phyloP scores from a whole-genome alignment of 2,797 vertebrate species.

The Mormyrus proboscirostris region DNA sequence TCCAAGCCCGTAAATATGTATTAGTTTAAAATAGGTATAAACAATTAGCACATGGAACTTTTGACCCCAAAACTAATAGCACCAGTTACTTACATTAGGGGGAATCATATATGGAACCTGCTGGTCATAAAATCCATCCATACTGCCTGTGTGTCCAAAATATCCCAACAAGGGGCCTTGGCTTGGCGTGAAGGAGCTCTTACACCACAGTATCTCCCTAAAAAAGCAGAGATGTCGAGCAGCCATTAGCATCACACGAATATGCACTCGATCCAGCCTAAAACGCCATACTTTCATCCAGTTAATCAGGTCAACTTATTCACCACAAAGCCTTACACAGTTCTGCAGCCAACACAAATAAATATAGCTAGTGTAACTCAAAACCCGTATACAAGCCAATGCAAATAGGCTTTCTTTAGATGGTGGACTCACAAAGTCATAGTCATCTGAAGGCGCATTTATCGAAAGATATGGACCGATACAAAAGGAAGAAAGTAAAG shows the following conservation, averaged over 20 bases:
- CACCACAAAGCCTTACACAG: neutral
- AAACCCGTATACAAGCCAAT: neutral
- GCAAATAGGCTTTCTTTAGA: neutral
- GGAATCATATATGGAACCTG: constrained; percentile 91
- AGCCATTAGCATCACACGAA: neutral
- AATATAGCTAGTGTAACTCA: neutral
- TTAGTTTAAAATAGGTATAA: neutral
- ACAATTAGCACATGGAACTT: neutral
- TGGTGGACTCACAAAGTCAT: neutral
- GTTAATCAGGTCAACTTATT: neutral
- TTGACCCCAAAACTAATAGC: neutral
- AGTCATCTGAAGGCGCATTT: neutral
- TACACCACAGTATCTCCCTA: constrained; percentile 43
- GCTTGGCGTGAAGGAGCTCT: constrained; percentile 49
- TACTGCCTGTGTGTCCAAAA: constrained; percentile 57
- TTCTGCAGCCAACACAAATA: neutral
- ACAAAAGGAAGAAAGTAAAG: neutral
- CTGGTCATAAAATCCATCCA: constrained; percentile 97
- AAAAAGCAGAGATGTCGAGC: constrained; percentile 14
- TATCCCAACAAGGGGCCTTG: constrained; percentile 43
- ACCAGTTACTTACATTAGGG: constrained; percentile 70
- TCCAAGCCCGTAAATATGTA: neutral
- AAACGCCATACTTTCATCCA: neutral
- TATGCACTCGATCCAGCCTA: neutral
- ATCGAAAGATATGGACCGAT: neutral